Conservation (phyloP, 2,113 vertebrate genomes). For the Struthio camelus region DNA sequence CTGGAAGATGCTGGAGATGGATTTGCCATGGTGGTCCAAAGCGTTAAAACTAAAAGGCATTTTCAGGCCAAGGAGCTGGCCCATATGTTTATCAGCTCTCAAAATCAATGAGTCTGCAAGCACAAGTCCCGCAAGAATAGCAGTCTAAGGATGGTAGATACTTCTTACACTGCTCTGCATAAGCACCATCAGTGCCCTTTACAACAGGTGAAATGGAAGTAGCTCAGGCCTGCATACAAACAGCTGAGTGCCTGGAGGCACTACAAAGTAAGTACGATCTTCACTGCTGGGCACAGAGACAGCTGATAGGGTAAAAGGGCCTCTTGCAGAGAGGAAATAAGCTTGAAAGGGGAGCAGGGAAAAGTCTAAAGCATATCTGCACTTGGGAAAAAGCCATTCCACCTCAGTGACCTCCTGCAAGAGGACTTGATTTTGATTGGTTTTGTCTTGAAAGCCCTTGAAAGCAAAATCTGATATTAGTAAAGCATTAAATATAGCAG, state of each 20-base stretch:
- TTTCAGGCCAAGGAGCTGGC: neutral
- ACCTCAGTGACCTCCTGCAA: conserved; percentile 18
- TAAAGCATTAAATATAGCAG: conserved; percentile 35
- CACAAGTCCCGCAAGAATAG: neutral
- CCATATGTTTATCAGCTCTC: neutral
- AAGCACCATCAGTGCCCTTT: neutral
- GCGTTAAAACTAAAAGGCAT: neutral
- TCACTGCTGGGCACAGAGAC: neutral
- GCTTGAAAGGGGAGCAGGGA: neutral
- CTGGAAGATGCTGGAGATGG: neutral
- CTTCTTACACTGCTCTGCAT: neutral
- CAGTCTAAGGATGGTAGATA: neutral
- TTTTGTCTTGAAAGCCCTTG: conserved; percentile 42
- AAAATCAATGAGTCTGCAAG: neutral
- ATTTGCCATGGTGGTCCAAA: neutral
- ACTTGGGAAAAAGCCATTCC: neutral
- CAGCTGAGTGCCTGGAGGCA: rapidly evolving
- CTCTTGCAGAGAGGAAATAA: neutral
- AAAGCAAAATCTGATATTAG: conserved; percentile 45
- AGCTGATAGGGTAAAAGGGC: neutral
- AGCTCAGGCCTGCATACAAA: neutral
- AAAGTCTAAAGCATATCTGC: conserved; percentile 1
- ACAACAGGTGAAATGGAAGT: neutral
- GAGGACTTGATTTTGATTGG: neutral
- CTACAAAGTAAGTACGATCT: rapidly evolving